A percentile compares a stretch with the other conserved stretches of the same genome.
These are phyloP conservation scores for Drosophila sechellia DNA, from an alignment of 1,140 invertebrate species.

Conservation along the genomic window DNA sequence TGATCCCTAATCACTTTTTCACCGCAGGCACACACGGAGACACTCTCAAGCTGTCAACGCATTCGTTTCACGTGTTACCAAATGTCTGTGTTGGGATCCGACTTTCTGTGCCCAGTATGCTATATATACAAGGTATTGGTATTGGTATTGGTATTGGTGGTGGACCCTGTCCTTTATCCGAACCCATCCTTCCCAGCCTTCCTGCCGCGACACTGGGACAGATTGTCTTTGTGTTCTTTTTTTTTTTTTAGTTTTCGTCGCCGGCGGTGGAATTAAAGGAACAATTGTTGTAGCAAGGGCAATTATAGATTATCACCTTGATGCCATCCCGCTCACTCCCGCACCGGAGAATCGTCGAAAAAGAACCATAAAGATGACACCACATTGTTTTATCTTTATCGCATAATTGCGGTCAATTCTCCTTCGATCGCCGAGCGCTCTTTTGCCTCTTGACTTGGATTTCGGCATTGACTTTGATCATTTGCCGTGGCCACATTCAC, in stretches of 20 bases:
- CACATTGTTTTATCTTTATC: slow-evolving; percentile 83
- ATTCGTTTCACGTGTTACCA: slow-evolving; percentile 78
- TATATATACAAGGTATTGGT: no score
- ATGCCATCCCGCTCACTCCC: slow-evolving; percentile 7
- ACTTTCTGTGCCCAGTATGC: background rate
- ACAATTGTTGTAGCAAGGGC: slow-evolving; percentile 74
- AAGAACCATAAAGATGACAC: slow-evolving; percentile 79
- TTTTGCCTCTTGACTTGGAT: slow-evolving; percentile 25
- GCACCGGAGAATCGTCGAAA: slow-evolving; percentile 14
- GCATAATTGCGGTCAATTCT: slow-evolving; percentile 81
- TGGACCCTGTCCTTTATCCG: slow-evolving; percentile 6
- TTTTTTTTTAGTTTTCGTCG: slow-evolving; percentile 16
- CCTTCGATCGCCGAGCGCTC: slow-evolving; percentile 19
- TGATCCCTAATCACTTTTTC: slow-evolving; percentile 76
- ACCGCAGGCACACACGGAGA: slow-evolving; percentile 31
- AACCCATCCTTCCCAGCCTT: slow-evolving; percentile 21
- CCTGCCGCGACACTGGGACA: slow-evolving; percentile 63
- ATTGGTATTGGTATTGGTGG: background rate
- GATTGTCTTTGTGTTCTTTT: slow-evolving; percentile 34
- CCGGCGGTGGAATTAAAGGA: slow-evolving; percentile 67
- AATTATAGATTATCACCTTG: slow-evolving; percentile 78
- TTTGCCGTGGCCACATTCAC: slow-evolving; percentile 67
- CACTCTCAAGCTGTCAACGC: slow-evolving; percentile 75
- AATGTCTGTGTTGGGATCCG: slow-evolving; percentile 59
- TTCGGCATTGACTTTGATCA: slow-evolving; percentile 61